Conservation (phyloP, 1,140 invertebrate species). For the Archegozetes longisetosus region DNA sequence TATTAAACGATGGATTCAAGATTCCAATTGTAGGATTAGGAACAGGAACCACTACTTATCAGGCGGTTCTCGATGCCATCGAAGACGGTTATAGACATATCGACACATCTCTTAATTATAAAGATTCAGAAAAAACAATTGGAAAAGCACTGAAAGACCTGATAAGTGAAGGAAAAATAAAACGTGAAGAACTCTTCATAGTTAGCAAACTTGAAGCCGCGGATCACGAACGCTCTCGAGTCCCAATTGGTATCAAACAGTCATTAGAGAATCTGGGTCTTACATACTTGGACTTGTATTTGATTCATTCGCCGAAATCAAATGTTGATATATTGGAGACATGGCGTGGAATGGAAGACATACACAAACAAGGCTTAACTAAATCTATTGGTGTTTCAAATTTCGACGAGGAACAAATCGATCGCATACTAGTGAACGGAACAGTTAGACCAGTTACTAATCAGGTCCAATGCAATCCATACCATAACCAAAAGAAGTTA, state of each 20-base stretch:
- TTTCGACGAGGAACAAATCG: conserved; percentile 66
- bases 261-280: conserved; percentile 37
- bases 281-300: conserved; percentile 28
- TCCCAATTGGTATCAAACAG: conserved; percentile 41
- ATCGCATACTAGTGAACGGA: conserved; percentile 45
- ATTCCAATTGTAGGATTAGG: conserved; percentile 54
- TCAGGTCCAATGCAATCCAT: conserved; percentile 42
- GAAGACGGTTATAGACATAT: no score
- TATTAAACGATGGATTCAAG: conserved; percentile 43
- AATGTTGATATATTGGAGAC: conserved; percentile 70
- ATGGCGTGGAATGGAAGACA: conserved; percentile 70
- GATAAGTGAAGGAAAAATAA: conserved; percentile 30
- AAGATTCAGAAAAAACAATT: conserved; percentile 22
- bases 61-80: no score
- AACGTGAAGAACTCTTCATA: conserved; percentile 66
- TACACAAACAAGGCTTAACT: conserved; percentile 48
- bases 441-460: conserved; percentile 56
- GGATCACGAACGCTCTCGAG: conserved; percentile 40
- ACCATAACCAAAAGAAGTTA: conserved; percentile 32
- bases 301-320: conserved; percentile 27
- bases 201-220: conserved; percentile 44
- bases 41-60: no score
- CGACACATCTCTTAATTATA: no score
- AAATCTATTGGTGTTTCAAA: conserved; percentile 74
- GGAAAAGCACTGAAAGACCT: conserved; percentile 7